Evolutionary conservation across 37 sponge, comb jelly and placozoan genomes (phyloP).

Genomic region (Amphimedon queenslandica): DNA sequence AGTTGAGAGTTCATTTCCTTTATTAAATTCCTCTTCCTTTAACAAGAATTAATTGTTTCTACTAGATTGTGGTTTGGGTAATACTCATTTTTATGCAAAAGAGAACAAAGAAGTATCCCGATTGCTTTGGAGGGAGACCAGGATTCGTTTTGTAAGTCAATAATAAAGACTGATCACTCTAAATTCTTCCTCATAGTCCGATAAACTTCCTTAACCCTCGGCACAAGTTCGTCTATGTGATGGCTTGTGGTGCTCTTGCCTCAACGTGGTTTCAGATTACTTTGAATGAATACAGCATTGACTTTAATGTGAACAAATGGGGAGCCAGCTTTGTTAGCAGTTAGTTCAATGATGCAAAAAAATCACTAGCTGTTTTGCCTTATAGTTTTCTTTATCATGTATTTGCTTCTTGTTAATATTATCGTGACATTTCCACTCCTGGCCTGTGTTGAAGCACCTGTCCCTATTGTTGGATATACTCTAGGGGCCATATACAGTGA

Average conservation of each 20-base stretch:
- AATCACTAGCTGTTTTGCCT: background rate
- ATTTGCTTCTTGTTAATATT: background rate
- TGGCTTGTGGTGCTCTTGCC: background rate
- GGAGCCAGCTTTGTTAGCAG: background rate
- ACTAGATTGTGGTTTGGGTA: background rate
- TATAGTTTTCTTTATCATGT: background rate
- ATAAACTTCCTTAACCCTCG: background rate
- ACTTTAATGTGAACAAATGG: background rate
- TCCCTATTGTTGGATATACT: conserved; percentile 6
- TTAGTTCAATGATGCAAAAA: background rate
- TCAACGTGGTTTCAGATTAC: background rate
- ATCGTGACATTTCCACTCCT: background rate
- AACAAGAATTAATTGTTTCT: too few relatives aligned
- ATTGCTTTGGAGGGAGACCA: background rate
- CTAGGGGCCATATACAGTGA: too few relatives aligned
- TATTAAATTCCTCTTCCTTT: too few relatives aligned
- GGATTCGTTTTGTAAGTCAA: background rate
- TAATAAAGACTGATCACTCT: too few relatives aligned
- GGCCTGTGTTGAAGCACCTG: conserved; percentile 14
- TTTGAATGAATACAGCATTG: background rate
- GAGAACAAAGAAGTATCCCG: background rate
- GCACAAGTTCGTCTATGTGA: background rate
- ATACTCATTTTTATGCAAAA: background rate
- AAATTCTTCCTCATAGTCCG: background rate
- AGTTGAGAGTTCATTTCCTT: too few relatives aligned